Base-by-base conservation (phyloP, 2,888 invertebrate genomes). In the Siphonodentalium dalli region DNA sequence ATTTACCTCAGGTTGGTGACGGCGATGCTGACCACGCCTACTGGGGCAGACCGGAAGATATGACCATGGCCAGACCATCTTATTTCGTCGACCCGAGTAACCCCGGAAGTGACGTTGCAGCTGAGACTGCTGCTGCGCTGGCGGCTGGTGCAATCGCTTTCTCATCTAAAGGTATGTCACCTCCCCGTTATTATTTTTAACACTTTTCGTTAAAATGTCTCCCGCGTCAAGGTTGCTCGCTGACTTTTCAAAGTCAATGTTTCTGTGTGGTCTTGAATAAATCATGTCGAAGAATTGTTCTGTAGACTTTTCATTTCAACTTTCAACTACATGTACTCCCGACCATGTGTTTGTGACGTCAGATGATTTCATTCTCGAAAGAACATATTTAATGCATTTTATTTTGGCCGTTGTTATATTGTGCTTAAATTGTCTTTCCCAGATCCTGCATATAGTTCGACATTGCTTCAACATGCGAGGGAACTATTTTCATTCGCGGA, bases 21-120 rank as follows among this genome's bases (percentile, higher is more conserved):
- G 87, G 86, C 50, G 68, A 76, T 15, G 67, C 82, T 8, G 87
- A 87, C 66, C 86, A 87, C 64, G 74, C 76, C 2, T 86, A 81
- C 68, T 87, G 87, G 87, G 86, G 86, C 3, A 78, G 87, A 40
- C 86, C 87, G 5, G 87, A 87, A 72, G 86, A 87, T 35, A 74
- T 66, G 68, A 85, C 84, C 50, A 84, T 82, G 74, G 78, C 81
- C 1, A 78, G 87, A 51, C 86, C 86, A 6, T 82, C 86, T 8
- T 66, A 85, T 69, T 86, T 85, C 71, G 84, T 87, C 46, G 85
- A 85, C 60, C 65, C 80, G 9, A 75, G 83, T 20, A 82, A 84
- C 68, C 86, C 87, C 53, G 85, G 86, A n/a, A 85, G 86, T 0
- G 87, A 87, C 66, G 67, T 87, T 21, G 86, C 86, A 1, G 86